Percentiles rank a stretch among this genome's conserved stretches.
Conservation (phyloP, 2,797 vertebrate species). For the Pachyuromys duprasi region DNA sequence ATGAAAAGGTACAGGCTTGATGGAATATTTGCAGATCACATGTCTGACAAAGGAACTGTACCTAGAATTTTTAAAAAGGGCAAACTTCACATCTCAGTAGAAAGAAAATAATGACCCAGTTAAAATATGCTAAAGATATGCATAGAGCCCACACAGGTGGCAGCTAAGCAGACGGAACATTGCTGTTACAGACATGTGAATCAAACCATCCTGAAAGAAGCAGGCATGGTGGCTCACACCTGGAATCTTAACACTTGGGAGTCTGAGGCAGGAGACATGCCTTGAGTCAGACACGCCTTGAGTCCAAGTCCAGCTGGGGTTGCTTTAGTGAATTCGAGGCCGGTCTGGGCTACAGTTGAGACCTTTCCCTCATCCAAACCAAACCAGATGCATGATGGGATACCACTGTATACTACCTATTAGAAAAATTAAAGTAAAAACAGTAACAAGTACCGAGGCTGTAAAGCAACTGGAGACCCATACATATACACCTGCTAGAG, state of each 20-base stretch:
- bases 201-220: neutral
- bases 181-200: conserved; percentile 51
- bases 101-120: conserved; percentile 45
- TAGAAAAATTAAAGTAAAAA: conserved; percentile 28
- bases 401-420: neutral
- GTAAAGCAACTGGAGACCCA: neutral
- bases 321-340: neutral
- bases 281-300: neutral
- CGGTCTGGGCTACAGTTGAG: neutral
- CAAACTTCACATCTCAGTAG: conserved; percentile 19
- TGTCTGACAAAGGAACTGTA: neutral
- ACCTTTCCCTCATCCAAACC: neutral
- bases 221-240: neutral
- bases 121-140: conserved; percentile 32
- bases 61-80: conserved; percentile 13
- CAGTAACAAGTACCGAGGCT: neutral
- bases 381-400: neutral
- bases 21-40: conserved; percentile 46
- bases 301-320: neutral
- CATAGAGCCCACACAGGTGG: neutral
- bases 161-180: neutral
- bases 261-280: neutral
- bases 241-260: neutral
- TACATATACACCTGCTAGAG: neutral
- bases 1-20: conserved; percentile 32